Base-by-base conservation (phyloP, 2,888 invertebrate genomes). In the Octonoba sinensis region DNA sequence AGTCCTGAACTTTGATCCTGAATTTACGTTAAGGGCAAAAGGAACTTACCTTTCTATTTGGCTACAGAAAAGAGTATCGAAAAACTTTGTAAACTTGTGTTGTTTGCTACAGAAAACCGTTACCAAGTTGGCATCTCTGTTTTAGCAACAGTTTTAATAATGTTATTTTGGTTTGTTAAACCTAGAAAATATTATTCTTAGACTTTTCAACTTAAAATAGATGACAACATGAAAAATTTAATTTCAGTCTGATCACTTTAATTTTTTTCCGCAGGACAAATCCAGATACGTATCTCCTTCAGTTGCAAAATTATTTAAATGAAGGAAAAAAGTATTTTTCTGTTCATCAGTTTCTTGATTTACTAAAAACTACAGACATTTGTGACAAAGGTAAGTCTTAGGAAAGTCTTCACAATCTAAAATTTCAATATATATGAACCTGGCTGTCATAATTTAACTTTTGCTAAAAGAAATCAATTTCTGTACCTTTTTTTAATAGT, bases 291-390 rank as follows among this genome's bases (percentile, higher is more conserved):
- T 60, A 71, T 22, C 44, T 78, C 16, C 20, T 24, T 1, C 71
- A 78, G 24, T 22, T 72, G 13, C 6, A 51, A 59, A 13, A 57
- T 2, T 44, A 57, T 15, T 18, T 78, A 16, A 36, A 72, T 51
- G 57, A 66, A 24, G 51, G 47, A 12, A 72, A 66, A 60, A 49
- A 16, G 4, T 24, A 59, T 22, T 71, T 78, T 49, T 71, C 71
- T 18, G 59, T 66, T 20, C 44, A 65, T 11, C 59, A 15, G 16
- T 78, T 78, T 51, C 27, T 78, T 24, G 66, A 71, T 18, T 59
- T 72, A 51, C 44, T 78, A 1, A 51, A 59, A 51, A 72, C 46
- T 46, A 49, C 57, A 20, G 66, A 66, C 8, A 51, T 36, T 15
- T 51, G n/a, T 15, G 8, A 3, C 16, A 24, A 72, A 66, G 78